Percentiles rank a stretch among this genome's conserved stretches.
phyloP scores from a whole-genome alignment of 2,888 invertebrate genomes.

The Lepidocyrtinus sp. region DNA sequence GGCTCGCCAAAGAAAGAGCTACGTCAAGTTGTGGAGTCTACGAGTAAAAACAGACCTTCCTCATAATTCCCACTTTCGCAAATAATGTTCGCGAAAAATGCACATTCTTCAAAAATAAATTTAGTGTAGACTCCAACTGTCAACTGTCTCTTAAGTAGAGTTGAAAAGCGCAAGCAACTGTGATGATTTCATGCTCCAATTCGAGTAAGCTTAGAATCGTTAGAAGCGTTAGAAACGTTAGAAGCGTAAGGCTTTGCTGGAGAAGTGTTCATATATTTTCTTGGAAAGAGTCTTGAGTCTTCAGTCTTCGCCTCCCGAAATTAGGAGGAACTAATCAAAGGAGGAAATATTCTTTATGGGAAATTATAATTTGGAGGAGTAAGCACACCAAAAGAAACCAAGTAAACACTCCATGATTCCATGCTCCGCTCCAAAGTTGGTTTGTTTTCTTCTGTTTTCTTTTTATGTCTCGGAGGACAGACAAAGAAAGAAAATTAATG shows the following conservation, averaged over 20 bases:
- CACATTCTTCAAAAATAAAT: background rate
- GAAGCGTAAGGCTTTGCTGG: no score
- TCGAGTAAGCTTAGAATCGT: no score
- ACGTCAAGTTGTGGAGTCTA: no score
- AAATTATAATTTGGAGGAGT: no score
- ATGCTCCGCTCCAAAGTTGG: background rate
- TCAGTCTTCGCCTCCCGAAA: conserved; percentile 7
- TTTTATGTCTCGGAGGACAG: background rate
- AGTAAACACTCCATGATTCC: background rate
- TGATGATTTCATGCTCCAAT: conserved; percentile 49
- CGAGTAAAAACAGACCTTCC: no score
- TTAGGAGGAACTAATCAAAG: conserved; percentile 38
- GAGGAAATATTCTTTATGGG: conserved; percentile 18
- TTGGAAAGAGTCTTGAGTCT: conserved; percentile 22
- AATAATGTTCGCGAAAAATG: no score
- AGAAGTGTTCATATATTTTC: no score
- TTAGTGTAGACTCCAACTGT: no score
- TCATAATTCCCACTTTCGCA: no score
- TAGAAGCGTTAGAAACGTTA: no score
- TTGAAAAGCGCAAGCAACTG: background rate
- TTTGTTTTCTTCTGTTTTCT: background rate
- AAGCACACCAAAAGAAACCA: no score
- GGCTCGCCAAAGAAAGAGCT: no score
- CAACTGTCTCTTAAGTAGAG: conserved; percentile 17
- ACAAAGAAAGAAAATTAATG: conserved; percentile 24